Conservation (phyloP, 35 echinoderm and acorn worm genomes). For the Eucidaris tribuloides region DNA sequence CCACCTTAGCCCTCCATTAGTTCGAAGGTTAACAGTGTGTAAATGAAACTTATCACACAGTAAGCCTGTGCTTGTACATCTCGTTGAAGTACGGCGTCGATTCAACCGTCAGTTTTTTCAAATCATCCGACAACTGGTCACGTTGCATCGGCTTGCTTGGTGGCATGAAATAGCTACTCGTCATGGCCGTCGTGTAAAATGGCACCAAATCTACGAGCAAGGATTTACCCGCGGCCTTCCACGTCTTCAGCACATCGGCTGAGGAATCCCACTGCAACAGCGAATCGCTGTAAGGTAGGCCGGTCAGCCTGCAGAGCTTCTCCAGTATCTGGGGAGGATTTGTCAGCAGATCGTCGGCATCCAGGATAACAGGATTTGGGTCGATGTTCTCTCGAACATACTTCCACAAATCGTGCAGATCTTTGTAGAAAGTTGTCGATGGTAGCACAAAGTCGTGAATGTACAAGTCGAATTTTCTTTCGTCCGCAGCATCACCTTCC, state of each 20-base stretch:
- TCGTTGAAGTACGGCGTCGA: not conserved
- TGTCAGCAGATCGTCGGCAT: slow-evolving; percentile 49
- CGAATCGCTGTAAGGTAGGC: slow-evolving; percentile 28
- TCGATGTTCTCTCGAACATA: slow-evolving; percentile 23
- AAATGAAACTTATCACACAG: not conserved
- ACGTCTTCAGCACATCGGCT: not conserved
- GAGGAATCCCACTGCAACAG: slow-evolving; percentile 39
- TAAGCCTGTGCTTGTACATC: not conserved
- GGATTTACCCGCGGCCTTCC: slow-evolving; percentile 8
- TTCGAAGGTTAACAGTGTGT: too few relatives aligned
- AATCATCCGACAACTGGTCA: not conserved
- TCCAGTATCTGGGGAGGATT: slow-evolving; percentile 31
- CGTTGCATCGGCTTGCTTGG: not conserved
- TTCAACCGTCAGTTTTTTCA: not conserved
- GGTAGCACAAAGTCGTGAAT: slow-evolving; percentile 11
- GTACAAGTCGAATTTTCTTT: not conserved
- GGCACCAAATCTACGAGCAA: not conserved
- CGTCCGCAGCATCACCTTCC: not conserved
- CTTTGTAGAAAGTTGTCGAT: not conserved
- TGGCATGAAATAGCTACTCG: not conserved
- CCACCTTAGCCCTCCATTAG: too few relatives aligned
- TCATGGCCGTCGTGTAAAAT: not conserved
- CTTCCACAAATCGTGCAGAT: slow-evolving; percentile 10
- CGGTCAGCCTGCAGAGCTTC: slow-evolving; percentile 14
- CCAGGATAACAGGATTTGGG: slow-evolving; percentile 39